Evolutionary conservation across 2,888 invertebrate species (phyloP).

Genomic region (Patella caerulea): DNA sequence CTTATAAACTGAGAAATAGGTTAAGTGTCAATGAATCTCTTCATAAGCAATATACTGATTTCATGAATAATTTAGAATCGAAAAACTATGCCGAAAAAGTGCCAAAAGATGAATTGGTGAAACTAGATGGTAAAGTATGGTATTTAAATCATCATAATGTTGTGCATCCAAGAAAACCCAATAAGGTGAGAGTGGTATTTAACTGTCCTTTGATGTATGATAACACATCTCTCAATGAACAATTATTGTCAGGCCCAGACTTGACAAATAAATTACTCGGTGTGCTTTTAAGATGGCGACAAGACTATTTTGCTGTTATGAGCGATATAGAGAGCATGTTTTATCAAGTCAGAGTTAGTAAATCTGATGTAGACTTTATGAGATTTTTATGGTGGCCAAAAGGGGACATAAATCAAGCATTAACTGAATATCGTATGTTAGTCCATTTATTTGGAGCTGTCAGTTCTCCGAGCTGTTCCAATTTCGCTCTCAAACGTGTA

Average conservation of each 20-base stretch:
- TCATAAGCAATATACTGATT: conserved; percentile 17
- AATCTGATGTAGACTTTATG: conserved; percentile 23
- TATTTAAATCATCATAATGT: conserved; percentile 26
- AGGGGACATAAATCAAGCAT: not conserved
- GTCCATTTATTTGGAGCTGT: conserved; percentile 24
- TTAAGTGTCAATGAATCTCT: conserved; percentile 18
- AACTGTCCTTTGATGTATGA: conserved; percentile 33
- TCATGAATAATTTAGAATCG: conserved; percentile 24
- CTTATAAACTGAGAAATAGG: conserved; percentile 8
- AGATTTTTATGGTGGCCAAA: conserved; percentile 31
- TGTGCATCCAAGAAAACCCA: conserved; percentile 12
- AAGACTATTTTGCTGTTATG: conserved; percentile 29
- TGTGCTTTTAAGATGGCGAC: conserved; percentile 33
- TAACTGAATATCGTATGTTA: conserved; percentile 21
- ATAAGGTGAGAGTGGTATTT: conserved; percentile 34
- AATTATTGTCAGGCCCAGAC: conserved; percentile 31
- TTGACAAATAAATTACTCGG: conserved; percentile 30
- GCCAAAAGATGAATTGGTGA: not conserved
- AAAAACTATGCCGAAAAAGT: conserved; percentile 24
- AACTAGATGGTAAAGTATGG: conserved; percentile 8
- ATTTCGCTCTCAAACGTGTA: conserved; percentile 16
- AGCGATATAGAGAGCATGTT: conserved; percentile 37
- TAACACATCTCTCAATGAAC: conserved; percentile 30
- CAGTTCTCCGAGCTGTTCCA: conserved; percentile 23
- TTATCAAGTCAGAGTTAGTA: conserved; percentile 28